Percentiles rank a stretch among this genome's conserved stretches.
These are phyloP conservation scores for Amazona guildingii DNA, from an alignment of 2,113 vertebrate genomes.

Conservation along the genomic window DNA sequence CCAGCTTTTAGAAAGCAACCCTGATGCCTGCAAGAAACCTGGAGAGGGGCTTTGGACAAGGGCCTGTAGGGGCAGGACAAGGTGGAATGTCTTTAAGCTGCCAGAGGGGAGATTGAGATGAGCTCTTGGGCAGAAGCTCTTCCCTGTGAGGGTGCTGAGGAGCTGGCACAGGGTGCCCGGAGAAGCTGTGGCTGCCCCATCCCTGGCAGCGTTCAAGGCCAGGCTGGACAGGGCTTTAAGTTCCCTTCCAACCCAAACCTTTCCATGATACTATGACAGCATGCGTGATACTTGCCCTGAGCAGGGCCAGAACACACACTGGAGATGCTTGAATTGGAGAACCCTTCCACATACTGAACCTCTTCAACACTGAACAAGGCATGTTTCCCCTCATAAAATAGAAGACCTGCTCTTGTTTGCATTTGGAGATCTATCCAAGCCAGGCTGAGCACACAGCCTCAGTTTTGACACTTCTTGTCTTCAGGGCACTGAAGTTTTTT, in stretches of 20 bases:
- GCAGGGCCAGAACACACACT: not conserved
- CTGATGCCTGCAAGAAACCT: not conserved
- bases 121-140: not conserved
- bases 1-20: not conserved
- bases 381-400: not conserved
- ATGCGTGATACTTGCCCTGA: not conserved
- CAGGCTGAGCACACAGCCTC: not conserved
- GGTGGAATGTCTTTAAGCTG: not conserved
- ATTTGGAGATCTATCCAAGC: not conserved
- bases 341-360: not conserved
- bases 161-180: not conserved
- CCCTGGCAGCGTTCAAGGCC: not conserved
- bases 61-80: not conserved
- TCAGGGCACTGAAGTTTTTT: not conserved
- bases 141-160: not conserved
- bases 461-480: slow-evolving; percentile 23
- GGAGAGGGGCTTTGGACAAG: not conserved
- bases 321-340: not conserved
- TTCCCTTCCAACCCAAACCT: not conserved
- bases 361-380: not conserved
- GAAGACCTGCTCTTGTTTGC: not conserved
- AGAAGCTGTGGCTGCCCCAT: not conserved
- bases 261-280: not conserved
- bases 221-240: not conserved
- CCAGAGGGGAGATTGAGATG: not conserved